Conservation (phyloP, 2,888 invertebrate genomes). For the Tipula lateralis region DNA sequence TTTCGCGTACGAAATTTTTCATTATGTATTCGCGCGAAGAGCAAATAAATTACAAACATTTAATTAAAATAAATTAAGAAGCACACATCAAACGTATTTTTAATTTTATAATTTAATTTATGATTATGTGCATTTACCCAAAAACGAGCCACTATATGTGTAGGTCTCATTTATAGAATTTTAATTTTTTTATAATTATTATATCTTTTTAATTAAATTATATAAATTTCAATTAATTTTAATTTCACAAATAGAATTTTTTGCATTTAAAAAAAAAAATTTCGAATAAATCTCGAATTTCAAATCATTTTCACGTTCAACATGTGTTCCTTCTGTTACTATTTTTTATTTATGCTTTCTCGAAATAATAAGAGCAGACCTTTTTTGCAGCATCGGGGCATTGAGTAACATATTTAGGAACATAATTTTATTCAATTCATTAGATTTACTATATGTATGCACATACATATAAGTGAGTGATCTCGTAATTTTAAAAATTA, state of each 20-base stretch:
- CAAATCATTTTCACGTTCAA: conserved; percentile 13
- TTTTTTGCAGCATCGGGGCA: conserved; percentile 13
- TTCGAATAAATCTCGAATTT: background rate
- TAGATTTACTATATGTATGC: background rate
- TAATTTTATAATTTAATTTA: background rate
- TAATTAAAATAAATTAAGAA: background rate
- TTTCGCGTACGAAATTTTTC: background rate
- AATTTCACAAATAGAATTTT: background rate
- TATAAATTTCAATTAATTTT: background rate
- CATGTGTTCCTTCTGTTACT: conserved; percentile 11
- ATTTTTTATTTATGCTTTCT: background rate
- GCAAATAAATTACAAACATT: background rate
- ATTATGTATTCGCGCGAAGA: background rate
- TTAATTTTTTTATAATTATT: background rate
- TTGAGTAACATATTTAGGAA: background rate
- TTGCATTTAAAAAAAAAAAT: background rate
- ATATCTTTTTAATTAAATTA: conserved; percentile 1
- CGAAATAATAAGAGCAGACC: background rate
- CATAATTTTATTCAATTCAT: background rate
- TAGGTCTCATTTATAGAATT: background rate
- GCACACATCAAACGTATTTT: background rate
- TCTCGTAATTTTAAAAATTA: background rate
- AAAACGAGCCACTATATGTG: background rate
- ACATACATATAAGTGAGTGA: background rate
- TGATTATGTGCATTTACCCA: background rate